A percentile compares a stretch with the other conserved stretches of the same genome.
Evolutionary conservation across 2,888 invertebrate species (phyloP).

Genomic region (Mythimna impura): DNA sequence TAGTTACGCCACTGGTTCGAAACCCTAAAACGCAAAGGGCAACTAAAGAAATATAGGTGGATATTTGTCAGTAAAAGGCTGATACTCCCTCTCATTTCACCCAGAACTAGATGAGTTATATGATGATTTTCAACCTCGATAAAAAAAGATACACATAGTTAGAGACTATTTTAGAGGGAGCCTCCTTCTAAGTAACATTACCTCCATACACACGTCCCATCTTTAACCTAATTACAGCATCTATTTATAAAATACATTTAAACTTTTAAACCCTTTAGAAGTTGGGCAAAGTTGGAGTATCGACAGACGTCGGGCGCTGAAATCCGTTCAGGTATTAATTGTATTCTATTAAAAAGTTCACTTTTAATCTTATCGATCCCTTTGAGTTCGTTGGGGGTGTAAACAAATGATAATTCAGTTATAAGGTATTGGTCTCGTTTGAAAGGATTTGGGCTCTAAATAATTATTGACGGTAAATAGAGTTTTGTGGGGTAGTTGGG

Average conservation of each 20-base stretch:
- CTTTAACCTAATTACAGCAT: conserved; percentile 44
- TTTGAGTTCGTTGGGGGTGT: conserved; percentile 70
- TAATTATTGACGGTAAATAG: conserved; percentile 38
- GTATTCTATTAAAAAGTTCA: conserved; percentile 84
- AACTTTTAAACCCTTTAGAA: conserved; percentile 66
- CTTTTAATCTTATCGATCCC: conserved; percentile 87
- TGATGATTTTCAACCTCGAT: too few species aligned
- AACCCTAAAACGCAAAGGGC: too few species aligned
- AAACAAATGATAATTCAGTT: conserved; percentile 85
- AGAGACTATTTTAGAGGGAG: too few species aligned
- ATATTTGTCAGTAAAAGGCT: too few species aligned
- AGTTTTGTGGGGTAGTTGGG: background rate
- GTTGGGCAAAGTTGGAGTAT: conserved; percentile 55
- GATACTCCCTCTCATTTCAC: too few species aligned
- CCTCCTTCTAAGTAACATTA: conserved; percentile 4
- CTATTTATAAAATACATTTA: conserved; percentile 63
- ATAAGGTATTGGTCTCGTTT: conserved; percentile 86
- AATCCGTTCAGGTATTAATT: conserved; percentile 81
- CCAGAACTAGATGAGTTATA: too few species aligned
- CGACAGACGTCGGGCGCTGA: conserved; percentile 61
- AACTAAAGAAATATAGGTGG: too few species aligned
- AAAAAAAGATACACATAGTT: too few species aligned
- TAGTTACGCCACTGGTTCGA: too few species aligned
- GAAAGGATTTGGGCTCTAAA: conserved; percentile 44
- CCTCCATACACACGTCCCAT: conserved; percentile 30